Evolutionary conservation across 2,888 invertebrate species (phyloP), one percentile per base, ranked within the genome.

Genomic region (Gastrophysa polygoni): DNA sequence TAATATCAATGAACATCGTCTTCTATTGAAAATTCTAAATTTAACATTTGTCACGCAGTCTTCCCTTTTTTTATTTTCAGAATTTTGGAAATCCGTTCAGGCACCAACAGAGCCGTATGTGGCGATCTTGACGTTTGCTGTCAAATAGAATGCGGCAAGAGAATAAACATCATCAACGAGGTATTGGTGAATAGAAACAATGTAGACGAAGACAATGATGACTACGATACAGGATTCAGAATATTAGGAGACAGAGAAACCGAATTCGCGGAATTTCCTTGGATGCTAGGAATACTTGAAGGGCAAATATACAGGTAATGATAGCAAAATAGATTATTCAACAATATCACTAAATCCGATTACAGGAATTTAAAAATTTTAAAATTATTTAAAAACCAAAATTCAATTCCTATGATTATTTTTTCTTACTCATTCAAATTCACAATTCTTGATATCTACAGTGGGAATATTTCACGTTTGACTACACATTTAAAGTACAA

Each of bases 191-290:
- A 20, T 5, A 54, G 20, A 50, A 55, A 16, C 14, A 46, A 54
- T 11, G 24, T 61, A 18, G 46, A 55, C 1, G 48, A 65, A 10
- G 16, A 28, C 17, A 7, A 47, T 17, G 54, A 50, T 20, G 61
- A 61, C 18, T n/a, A 44, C 4, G 48, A 61, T 21, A 21, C 32
- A 14, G 61, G 56, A 8, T 38, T 56, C 29, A 58, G 73, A 57
- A 71, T 73, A 24, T 51, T 74, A 5, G 76, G 76, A 7, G 63
- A 69, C 7, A 72, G 73, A 49, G 68, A 71, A 38, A 76, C 78
- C 0, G 71, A 69, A 57, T 79, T 80, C 56, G 80, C 69, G 0
- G 81, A 81, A 68, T 81, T 80, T 61, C 80, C 80, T 1, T 81
- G 80, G 80, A 81, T 80, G 80, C 61, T 80, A 57, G 80, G 76